Conservation (phyloP, 2,797 vertebrate species). For the Karalla daura region DNA sequence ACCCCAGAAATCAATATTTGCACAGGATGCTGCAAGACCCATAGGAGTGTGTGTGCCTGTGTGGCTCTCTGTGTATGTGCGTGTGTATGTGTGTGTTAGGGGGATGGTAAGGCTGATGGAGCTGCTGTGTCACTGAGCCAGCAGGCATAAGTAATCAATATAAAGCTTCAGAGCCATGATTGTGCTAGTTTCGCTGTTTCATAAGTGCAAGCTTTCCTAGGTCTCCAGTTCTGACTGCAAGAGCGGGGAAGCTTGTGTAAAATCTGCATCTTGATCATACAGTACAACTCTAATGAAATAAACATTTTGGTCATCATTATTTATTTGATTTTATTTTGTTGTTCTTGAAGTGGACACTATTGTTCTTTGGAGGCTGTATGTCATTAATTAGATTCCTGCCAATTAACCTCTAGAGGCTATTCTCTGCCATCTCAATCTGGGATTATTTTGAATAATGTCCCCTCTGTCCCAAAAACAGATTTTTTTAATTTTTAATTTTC, state of each 20-base stretch:
- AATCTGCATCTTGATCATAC: not conserved
- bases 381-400: not conserved
- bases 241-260: not conserved
- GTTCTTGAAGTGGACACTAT: not conserved
- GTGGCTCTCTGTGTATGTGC: conserved; percentile 6
- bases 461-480: not conserved
- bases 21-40: conserved; percentile 44
- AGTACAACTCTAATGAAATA: not conserved
- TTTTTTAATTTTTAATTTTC: not conserved
- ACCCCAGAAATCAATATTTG: conserved; percentile 51
- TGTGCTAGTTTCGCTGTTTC: conserved; percentile 3
- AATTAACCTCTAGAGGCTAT: not conserved
- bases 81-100: conserved; percentile 9
- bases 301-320: not conserved
- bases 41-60: not conserved
- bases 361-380: not conserved
- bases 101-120: conserved; percentile 51
- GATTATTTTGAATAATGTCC: not conserved
- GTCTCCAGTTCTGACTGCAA: not conserved
- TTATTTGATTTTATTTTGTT: not conserved
- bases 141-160: conserved; percentile 60
- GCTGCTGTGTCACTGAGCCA: conserved; percentile 66
- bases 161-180: conserved; percentile 26
- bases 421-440: not conserved
- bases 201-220: not conserved